A percentile compares a stretch with the other conserved stretches of the same genome.
Evolutionary conservation across 2,113 vertebrate species (phyloP).

Genomic region (Lophochroa leadbeateri): DNA sequence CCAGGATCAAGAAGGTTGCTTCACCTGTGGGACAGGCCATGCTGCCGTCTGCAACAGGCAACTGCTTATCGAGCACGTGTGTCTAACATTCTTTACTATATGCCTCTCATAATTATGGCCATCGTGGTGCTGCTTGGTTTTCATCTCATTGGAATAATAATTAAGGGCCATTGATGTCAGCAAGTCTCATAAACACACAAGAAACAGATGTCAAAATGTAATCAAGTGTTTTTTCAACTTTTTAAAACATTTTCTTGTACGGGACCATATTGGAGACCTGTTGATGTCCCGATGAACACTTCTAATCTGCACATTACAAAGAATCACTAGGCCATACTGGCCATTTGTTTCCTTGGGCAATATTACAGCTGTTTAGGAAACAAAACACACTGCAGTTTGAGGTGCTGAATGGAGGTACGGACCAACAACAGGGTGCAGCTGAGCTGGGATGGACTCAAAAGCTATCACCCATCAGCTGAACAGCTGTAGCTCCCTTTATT

Average conservation of each 20-base stretch:
- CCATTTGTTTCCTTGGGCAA: neutral
- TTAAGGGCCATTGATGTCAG: neutral
- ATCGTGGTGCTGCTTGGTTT: neutral
- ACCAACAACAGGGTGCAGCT: rapidly evolving
- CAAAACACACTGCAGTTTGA: neutral
- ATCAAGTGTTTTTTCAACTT: neutral
- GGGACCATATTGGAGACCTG: neutral
- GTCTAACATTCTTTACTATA: neutral
- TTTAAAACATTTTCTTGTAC: neutral
- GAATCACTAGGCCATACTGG: neutral
- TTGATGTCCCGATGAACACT: neutral
- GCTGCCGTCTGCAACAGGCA: neutral
- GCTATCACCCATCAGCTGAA: neutral
- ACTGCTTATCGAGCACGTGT: rapidly evolving
- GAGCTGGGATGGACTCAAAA: neutral
- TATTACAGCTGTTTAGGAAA: neutral
- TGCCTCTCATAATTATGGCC: neutral
- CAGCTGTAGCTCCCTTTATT: neutral
- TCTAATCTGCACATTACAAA: neutral
- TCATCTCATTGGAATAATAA: neutral
- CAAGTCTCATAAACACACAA: neutral
- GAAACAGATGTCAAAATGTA: neutral
- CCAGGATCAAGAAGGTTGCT: neutral
- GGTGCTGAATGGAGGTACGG: neutral
- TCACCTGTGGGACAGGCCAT: rapidly evolving